These are phyloP conservation scores for Allobates femoralis DNA, from an alignment of 2,797 vertebrate species.

Conservation along the genomic window DNA sequence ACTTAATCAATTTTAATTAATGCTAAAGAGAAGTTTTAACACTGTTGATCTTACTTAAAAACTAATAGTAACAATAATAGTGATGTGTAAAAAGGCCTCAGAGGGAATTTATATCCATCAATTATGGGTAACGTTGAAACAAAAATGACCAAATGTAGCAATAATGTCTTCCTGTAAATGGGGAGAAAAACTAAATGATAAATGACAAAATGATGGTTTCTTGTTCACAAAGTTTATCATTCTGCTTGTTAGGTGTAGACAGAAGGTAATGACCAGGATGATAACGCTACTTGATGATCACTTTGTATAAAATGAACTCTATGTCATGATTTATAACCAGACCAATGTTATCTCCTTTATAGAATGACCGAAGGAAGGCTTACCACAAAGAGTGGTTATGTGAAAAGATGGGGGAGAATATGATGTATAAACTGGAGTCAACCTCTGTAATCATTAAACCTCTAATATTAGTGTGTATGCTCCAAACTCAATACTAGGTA, in stretches of 20 bases:
- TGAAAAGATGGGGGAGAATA: conserved; percentile 12
- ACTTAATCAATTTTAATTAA: background rate
- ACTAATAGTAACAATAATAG: background rate
- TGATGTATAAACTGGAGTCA: conserved; percentile 38
- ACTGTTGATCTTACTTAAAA: background rate
- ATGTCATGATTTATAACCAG: background rate
- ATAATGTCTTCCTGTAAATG: background rate
- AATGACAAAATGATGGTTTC: background rate
- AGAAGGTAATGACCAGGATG: background rate
- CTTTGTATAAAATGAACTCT: background rate
- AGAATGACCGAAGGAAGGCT: background rate
- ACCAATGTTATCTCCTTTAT: background rate
- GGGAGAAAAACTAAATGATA: background rate
- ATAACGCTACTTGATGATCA: background rate
- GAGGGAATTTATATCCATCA: background rate
- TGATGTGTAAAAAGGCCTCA: background rate
- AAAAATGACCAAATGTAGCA: background rate
- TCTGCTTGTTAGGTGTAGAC: background rate
- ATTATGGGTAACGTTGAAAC: background rate
- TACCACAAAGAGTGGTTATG: conserved; percentile 25
- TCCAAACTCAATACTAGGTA: conserved; percentile 11
- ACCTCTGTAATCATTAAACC: conserved; percentile 40
- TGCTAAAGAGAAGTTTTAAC: background rate
- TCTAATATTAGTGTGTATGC: conserved; percentile 26
- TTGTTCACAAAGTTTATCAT: background rate